Percentiles rank a stretch among this genome's conserved stretches.
Conservation (phyloP, 2,888 invertebrate species). For the Hymenopus coronatus region DNA sequence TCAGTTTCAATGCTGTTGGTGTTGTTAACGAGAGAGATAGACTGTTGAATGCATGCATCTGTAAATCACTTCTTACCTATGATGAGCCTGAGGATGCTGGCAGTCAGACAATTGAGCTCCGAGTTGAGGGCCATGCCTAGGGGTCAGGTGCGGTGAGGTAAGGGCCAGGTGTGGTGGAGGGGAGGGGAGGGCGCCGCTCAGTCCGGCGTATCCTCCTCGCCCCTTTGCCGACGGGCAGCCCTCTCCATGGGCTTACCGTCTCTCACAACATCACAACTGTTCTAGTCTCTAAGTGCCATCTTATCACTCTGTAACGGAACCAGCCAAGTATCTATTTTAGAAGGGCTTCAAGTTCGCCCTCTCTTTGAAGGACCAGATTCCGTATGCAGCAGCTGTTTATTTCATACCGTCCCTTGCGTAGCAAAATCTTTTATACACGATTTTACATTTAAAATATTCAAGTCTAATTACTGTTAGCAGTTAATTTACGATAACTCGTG, state of each 20-base stretch:
- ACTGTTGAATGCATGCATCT: too few relatives aligned
- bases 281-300: neutral
- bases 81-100: slow-evolving; percentile 32
- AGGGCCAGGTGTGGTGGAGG: neutral
- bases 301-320: neutral
- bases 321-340: neutral
- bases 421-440: too few relatives aligned
- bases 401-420: too few relatives aligned
- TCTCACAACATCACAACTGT: neutral
- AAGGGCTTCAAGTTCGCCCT: neutral
- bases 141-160: slow-evolving; percentile 10
- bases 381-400: neutral
- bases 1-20: too few relatives aligned
- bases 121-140: slow-evolving; percentile 28
- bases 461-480: too few relatives aligned
- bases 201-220: slow-evolving; percentile 20
- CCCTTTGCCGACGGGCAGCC: neutral
- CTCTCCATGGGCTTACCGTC: neutral
- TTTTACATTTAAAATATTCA: too few relatives aligned
- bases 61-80: slow-evolving; percentile 30
- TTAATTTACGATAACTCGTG: too few relatives aligned
- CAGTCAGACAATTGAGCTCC: slow-evolving; percentile 31
- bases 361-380: neutral
- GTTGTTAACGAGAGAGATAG: too few relatives aligned
- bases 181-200: slow-evolving; percentile 7